phyloP scores from a whole-genome alignment of 2,113 vertebrate genomes.

The Charina bottae region DNA sequence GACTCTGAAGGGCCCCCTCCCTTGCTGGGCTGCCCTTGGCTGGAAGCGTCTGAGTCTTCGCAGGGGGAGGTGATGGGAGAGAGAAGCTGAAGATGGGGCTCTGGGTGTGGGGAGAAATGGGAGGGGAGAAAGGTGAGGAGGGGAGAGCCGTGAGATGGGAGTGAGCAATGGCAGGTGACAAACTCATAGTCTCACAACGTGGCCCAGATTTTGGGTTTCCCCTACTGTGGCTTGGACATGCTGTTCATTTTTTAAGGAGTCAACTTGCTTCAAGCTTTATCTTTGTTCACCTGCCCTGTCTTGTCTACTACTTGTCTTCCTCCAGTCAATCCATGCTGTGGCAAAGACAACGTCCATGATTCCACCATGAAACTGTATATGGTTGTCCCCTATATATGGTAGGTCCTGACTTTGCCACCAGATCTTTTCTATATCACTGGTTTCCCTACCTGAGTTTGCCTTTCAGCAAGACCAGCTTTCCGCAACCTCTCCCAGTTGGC shows the following conservation, averaged over 20 bases:
- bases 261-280: background rate
- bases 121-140: conserved; percentile 54
- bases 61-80: conserved; percentile 80
- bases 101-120: conserved; percentile 71
- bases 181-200: background rate
- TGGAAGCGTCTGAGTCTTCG: conserved; percentile 91
- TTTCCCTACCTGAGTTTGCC: background rate
- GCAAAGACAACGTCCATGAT: background rate
- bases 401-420: background rate
- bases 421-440: background rate
- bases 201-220: background rate
- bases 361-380: background rate
- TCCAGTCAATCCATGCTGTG: background rate
- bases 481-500: no score
- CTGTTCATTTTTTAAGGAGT: no score
- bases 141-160: conserved; percentile 61
- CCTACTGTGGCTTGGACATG: background rate
- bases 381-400: background rate
- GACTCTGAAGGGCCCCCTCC: conserved; percentile 80
- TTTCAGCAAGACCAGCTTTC: background rate
- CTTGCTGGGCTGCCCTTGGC: conserved; percentile 78
- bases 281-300: background rate
- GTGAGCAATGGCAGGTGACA: conserved; percentile 46
- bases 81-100: conserved; percentile 93
- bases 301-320: background rate